phyloP scores from a whole-genome alignment of 2,888 invertebrate genomes.

The Brachyptera risi region DNA sequence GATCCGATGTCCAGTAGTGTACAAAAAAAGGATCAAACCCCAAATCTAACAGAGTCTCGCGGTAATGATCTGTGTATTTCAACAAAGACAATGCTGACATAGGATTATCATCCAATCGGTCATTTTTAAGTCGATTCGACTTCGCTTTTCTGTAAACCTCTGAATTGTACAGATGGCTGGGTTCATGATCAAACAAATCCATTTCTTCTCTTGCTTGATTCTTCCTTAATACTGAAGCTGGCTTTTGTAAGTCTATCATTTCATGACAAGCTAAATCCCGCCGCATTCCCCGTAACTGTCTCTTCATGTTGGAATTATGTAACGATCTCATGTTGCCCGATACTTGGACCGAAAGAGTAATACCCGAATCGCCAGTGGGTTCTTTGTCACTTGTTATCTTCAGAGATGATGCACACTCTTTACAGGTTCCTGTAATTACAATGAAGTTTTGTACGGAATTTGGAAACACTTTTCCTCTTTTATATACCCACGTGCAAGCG shows the following conservation, averaged over 20 bases:
- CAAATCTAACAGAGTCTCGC: slow-evolving; percentile 26
- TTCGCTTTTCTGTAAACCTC: slow-evolving; percentile 25
- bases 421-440: not conserved
- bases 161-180: slow-evolving; percentile 18
- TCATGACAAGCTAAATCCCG: not conserved
- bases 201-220: slow-evolving; percentile 22
- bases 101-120: slow-evolving; percentile 19
- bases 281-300: not conserved
- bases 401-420: too few relatives aligned
- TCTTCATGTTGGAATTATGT: not conserved
- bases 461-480: slow-evolving; percentile 1
- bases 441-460: not conserved
- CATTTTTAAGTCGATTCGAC: slow-evolving; percentile 1
- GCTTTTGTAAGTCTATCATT: not conserved
- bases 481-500: slow-evolving; percentile 7
- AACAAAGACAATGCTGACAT: slow-evolving; percentile 19
- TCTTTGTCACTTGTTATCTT: too few relatives aligned
- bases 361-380: too few relatives aligned
- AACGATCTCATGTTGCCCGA: not conserved
- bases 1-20: slow-evolving; percentile 25
- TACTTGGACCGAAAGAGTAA: too few relatives aligned
- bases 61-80: slow-evolving; percentile 20
- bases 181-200: slow-evolving; percentile 27
- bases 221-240: slow-evolving; percentile 19
- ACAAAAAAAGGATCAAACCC: too few relatives aligned